Evolutionary conservation across 2,797 vertebrate species (phyloP), one percentile per base, ranked within the genome.

Genomic region (Lagocephalus sceleratus): DNA sequence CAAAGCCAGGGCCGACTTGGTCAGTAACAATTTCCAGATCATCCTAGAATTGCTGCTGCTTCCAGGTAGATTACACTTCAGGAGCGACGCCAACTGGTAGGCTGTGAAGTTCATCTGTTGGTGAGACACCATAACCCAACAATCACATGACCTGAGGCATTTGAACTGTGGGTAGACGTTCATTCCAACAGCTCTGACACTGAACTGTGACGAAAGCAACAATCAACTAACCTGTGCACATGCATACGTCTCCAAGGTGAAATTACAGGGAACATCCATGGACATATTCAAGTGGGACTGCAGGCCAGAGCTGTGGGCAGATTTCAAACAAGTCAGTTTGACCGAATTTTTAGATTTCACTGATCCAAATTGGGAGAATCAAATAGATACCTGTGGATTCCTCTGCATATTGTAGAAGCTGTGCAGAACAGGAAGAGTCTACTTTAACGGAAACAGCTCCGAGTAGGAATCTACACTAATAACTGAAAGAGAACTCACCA

Each of bases 1-100:
- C 67, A 90, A 45, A 50, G 86, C 38, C 2, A 0, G 0, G 22
- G 78, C 73, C 2, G 75, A 26, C 44, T 82, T 78, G 0, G 62
- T 83, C 53, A 91, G 81, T 51, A 91, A 58, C 61, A 86, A 23
- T 75, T 90, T 90, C 89, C 88, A 90, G 25, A 85, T 57, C 12
- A 68, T 51, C 12, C 6, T 78, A 49, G 88, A 87, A 47, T 52
- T 58, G 45, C 49, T 66, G 74, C 50, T 81, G 63, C 80, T 75
- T 38, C 79, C 71, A 5, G 77, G 61, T 54, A 90, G 74, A 46
- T 85, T 20, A 53, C 90, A 91, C 41, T 42, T 63, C 49, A 91
- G 57, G 0, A 90, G 78, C 20, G 81, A 74, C 50, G 44, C 81
- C 75, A 91, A 82, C 32, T 87, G 78, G 54, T 54, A 6, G 45